Conservation (phyloP, 2,888 invertebrate genomes). For the Drosophila pullipes region DNA sequence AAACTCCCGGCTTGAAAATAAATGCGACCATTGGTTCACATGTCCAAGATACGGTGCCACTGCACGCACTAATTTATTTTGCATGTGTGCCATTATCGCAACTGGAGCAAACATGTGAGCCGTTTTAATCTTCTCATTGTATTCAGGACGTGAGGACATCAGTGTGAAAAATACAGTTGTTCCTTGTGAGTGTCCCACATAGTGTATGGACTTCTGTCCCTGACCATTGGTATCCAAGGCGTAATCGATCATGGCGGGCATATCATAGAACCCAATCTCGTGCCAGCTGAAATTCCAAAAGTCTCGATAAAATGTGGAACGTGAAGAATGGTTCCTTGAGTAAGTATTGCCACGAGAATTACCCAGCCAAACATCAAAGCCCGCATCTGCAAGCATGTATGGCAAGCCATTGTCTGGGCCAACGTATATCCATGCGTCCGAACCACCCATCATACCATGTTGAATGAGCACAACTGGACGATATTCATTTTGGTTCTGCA, state of each 20-base stretch:
- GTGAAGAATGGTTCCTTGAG: slow-evolving; percentile 52
- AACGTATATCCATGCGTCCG: slow-evolving; percentile 73
- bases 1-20: slow-evolving; percentile 86
- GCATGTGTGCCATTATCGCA: slow-evolving; percentile 86
- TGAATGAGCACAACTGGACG: slow-evolving; percentile 86
- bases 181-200: slow-evolving; percentile 83
- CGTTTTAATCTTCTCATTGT: slow-evolving; percentile 78
- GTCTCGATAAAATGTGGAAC: slow-evolving; percentile 23
- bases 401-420: slow-evolving; percentile 74
- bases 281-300: slow-evolving; percentile 89
- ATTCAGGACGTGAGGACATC: slow-evolving; percentile 73
- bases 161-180: slow-evolving; percentile 75
- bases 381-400: slow-evolving; percentile 77
- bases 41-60: slow-evolving; percentile 83
- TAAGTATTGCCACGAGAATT: slow-evolving; percentile 79
- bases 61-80: slow-evolving; percentile 82
- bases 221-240: slow-evolving; percentile 65
- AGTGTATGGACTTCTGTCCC: slow-evolving; percentile 70
- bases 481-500: slow-evolving; percentile 51
- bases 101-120: slow-evolving; percentile 81
- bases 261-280: slow-evolving; percentile 91
- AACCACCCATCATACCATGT: slow-evolving; percentile 77
- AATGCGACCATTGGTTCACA: slow-evolving; percentile 38
- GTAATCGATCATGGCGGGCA: slow-evolving; percentile 72
- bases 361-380: slow-evolving; percentile 84